Conservation (phyloP, 2,113 vertebrate genomes). For the Phalacrocorax brasilianus region DNA sequence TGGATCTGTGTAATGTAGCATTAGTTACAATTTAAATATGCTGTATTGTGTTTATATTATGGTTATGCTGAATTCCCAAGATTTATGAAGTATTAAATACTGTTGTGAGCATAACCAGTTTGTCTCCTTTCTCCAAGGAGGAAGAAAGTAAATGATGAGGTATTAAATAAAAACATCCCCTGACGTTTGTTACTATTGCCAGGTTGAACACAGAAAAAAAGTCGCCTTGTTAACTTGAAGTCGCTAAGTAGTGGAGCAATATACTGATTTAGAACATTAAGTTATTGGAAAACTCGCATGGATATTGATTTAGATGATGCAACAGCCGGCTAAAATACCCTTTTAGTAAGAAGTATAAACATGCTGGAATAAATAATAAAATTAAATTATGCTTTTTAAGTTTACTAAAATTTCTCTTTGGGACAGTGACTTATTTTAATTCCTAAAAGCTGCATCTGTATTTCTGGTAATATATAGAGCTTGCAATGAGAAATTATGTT, state of each 20-base stretch:
- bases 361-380: conserved; percentile 32
- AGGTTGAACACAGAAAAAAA: background rate
- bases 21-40: conserved; percentile 1
- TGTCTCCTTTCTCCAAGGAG: background rate
- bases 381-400: conserved; percentile 17
- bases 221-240: background rate
- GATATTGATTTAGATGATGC: conserved; percentile 45
- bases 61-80: background rate
- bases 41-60: background rate
- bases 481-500: background rate
- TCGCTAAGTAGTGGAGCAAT: background rate
- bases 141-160: background rate
- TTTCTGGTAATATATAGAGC: background rate
- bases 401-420: conserved; percentile 12
- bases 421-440: conserved; percentile 16
- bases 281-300: background rate
- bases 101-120: background rate
- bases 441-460: conserved; percentile 2
- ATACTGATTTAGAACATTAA: conserved; percentile 24
- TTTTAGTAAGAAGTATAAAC: conserved; percentile 19
- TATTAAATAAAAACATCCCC: background rate
- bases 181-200: background rate
- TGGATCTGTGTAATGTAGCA: background rate
- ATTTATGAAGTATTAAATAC: background rate
- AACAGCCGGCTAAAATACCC: conserved; percentile 6